These are phyloP conservation scores for Harpegnathos saltator DNA, from an alignment of 1,140 invertebrate species.

Conservation along the genomic window DNA sequence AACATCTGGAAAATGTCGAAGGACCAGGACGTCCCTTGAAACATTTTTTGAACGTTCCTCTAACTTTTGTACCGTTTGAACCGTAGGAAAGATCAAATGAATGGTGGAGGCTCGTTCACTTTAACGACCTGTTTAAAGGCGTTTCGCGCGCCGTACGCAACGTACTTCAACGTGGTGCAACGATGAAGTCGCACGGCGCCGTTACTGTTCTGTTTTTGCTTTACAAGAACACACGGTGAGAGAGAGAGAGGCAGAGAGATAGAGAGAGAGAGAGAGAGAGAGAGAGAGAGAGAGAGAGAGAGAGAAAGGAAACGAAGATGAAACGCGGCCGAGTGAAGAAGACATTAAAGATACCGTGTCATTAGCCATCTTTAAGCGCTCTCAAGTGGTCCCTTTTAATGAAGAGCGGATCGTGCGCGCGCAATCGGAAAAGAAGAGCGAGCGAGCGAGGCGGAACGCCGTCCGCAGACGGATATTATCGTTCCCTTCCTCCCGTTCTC, in stretches of 20 bases:
- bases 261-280: too few relatives aligned
- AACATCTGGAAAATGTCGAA: background rate
- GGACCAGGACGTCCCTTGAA: background rate
- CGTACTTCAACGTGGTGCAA: background rate
- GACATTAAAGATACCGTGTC: conserved; percentile 71
- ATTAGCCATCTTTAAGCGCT: conserved; percentile 61
- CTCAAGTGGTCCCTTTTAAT: conserved; percentile 70
- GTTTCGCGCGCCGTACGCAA: background rate
- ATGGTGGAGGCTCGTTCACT: conserved; percentile 23
- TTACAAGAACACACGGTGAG: conserved; percentile 46
- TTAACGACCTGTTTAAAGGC: conserved; percentile 37
- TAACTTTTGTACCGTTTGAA: background rate
- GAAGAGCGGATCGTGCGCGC: conserved; percentile 63
- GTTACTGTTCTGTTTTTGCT: background rate
- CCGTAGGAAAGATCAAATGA: background rate
- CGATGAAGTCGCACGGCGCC: conserved; percentile 2
- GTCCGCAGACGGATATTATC: conserved; percentile 55
- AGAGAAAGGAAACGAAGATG: background rate
- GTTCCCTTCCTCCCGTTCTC: conserved; percentile 36
- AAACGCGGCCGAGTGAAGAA: conserved; percentile 59
- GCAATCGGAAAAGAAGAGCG: conserved; percentile 56
- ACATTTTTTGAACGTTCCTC: background rate
- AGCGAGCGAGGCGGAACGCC: conserved; percentile 35
- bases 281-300: too few relatives aligned
- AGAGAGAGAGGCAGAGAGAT: too few relatives aligned